Base-by-base conservation (phyloP, 2,888 invertebrate genomes). In the Lycaena phlaeas region DNA sequence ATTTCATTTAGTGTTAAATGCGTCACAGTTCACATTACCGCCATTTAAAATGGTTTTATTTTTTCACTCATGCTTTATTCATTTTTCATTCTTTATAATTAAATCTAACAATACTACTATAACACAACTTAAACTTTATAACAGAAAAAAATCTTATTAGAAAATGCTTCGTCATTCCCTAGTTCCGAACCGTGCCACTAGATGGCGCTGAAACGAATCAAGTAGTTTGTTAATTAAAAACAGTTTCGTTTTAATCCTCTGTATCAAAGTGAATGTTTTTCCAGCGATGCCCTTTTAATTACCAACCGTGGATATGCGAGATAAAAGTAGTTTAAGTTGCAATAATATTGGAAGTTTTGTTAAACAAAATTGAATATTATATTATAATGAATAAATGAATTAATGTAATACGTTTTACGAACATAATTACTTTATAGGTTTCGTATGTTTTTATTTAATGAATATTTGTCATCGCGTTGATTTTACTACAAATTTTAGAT, bases 271-370 rank as follows among this genome's bases (percentile, higher is more conserved):
- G 39, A 57, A 47, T 75, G 77, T 74, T 76, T 69, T 74, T 53
- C 39, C 76, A 76, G 74, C 54, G 46, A 4, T 57, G 56, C 61
- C 64, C 63, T 68, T 68, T 69, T 74, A 73, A 74, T 74, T 72
- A 73, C 68, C 61, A 34, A 10, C 34, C 18, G 18, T 18, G n/a
- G 10, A 34, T 14, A 7, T 12, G 18, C 10, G 5, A 22, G 34
- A 34, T 34, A 34, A 34, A 34, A 34, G 22, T 34, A 18, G 34
- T 31, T 31, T 18, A 17, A 14, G 34, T 12, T 40, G 41, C 26
- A 14, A 39, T 29, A 40, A 26, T 43, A 41, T 29, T 27, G 30
- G 36, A 39, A 25, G 38, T 39, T 44, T 31, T 2, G 31, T 3
- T 4, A 18, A 18, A 26, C 26, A 26, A 18, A 18, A 6, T 18